Conservation (phyloP, 2,797 vertebrate species). For the Botia almorhae region DNA sequence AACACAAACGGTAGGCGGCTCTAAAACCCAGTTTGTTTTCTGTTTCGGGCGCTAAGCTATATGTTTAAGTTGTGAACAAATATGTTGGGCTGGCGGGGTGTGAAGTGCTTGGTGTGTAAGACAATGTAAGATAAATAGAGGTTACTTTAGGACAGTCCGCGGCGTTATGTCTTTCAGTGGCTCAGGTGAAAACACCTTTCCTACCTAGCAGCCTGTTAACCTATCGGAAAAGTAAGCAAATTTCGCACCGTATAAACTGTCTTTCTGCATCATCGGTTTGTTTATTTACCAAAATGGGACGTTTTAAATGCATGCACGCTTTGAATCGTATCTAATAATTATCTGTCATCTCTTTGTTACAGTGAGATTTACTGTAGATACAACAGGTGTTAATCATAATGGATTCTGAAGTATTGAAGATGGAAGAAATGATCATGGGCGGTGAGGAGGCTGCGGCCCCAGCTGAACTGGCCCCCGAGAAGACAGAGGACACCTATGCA, state of each 20-base stretch:
- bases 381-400: slow-evolving; percentile 62
- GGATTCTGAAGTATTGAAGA: slow-evolving; percentile 81
- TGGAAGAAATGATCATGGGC: slow-evolving; percentile 82
- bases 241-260: not conserved
- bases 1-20: slow-evolving; percentile 52
- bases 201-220: not conserved
- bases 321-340: not conserved
- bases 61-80: not conserved
- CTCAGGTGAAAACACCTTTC: not conserved
- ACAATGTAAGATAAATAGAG: not conserved
- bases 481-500: slow-evolving; percentile 66
- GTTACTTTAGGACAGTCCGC: not conserved
- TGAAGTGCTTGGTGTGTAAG: not conserved
- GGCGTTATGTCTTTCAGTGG: not conserved
- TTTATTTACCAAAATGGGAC: not conserved
- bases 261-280: not conserved
- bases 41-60: not conserved
- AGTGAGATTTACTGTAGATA: slow-evolving; percentile 10
- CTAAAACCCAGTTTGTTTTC: slow-evolving; percentile 22
- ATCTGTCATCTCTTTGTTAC: not conserved
- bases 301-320: not conserved
- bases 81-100: not conserved
- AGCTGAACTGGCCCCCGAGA: slow-evolving; percentile 67
- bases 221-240: not conserved
- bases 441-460: slow-evolving; percentile 70